Evolutionary conservation across 2,113 vertebrate species (phyloP).

Genomic region (Herpailurus yagouaroundi): DNA sequence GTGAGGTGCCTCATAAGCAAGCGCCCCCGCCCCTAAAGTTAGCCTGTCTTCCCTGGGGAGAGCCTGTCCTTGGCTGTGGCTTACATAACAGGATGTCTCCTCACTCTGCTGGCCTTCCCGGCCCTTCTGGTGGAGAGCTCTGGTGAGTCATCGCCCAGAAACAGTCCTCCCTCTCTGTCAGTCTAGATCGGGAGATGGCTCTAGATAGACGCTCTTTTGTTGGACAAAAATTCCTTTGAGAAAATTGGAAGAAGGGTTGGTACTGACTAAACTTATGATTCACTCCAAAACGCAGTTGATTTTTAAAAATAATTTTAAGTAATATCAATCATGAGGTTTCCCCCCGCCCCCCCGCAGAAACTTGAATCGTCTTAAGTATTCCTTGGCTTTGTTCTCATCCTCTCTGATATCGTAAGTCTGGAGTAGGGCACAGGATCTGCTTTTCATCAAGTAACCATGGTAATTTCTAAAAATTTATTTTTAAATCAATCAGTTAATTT

Average conservation of each 20-base stretch:
- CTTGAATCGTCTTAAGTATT: not conserved
- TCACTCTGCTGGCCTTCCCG: not conserved
- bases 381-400: not conserved
- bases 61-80: not conserved
- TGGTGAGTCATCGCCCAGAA: not conserved
- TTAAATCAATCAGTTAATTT: conserved; percentile 43
- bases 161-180: not conserved
- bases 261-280: conserved; percentile 60
- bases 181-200: not conserved
- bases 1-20: not conserved
- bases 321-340: not conserved
- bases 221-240: not conserved
- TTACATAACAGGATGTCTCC: not conserved
- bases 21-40: not conserved
- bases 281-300: conserved; percentile 39
- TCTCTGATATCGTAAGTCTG: not conserved
- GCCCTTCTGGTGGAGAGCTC: not conserved
- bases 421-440: not conserved
- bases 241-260: conserved; percentile 37
- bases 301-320: conserved; percentile 59
- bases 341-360: not conserved
- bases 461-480: conserved; percentile 37
- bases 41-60: not conserved
- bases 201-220: not conserved
- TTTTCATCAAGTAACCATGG: conserved; percentile 12